Percentiles rank a stretch among this genome's conserved stretches.
phyloP scores from a whole-genome alignment of 2,113 vertebrate genomes.

The Leuciscus idus region DNA sequence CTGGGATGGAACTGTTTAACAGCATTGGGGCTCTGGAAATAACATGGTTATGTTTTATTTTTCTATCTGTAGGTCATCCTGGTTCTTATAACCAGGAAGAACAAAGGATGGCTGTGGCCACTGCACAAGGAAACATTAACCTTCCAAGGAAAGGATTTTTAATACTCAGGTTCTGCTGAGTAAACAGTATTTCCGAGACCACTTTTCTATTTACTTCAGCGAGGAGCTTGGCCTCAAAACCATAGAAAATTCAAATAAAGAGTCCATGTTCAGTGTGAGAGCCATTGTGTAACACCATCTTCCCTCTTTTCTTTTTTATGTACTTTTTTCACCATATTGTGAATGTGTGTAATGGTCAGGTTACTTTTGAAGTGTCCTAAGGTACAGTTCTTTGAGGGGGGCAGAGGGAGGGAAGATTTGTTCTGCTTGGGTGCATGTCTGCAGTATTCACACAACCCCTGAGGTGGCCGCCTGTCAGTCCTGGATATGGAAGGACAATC shows the following conservation, averaged over 20 bases:
- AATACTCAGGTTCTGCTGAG: conserved; percentile 9
- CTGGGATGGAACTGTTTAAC: conserved; percentile 57
- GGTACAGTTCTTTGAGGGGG: conserved; percentile 56
- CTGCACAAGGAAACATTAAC: conserved; percentile 7
- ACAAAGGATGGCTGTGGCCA: conserved; percentile 4
- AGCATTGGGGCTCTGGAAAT: conserved; percentile 32
- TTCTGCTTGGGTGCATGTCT: conserved; percentile 68
- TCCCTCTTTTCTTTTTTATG: conserved; percentile 1
- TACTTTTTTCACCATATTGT: conserved; percentile 23
- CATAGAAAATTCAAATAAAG: conserved; percentile 17
- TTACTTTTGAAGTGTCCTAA: conserved; percentile 56
- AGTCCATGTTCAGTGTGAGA: neutral
- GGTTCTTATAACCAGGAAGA: conserved; percentile 41
- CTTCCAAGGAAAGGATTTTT: conserved; percentile 4
- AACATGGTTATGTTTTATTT: conserved; percentile 49
- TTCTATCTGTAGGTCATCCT: conserved; percentile 47
- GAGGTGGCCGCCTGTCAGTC: conserved; percentile 73
- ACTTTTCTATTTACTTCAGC: neutral
- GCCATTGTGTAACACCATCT: conserved; percentile 18
- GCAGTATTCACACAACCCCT: conserved; percentile 66
- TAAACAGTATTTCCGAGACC: neutral
- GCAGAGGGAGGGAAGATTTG: conserved; percentile 68
- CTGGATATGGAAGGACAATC: conserved; percentile 75
- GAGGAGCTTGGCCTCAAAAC: neutral
- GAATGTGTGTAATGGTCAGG: conserved; percentile 50